Evolutionary conservation across 2,797 vertebrate genomes (phyloP), one percentile per base, ranked within the genome.

Genomic region (Caiman crocodilus): DNA sequence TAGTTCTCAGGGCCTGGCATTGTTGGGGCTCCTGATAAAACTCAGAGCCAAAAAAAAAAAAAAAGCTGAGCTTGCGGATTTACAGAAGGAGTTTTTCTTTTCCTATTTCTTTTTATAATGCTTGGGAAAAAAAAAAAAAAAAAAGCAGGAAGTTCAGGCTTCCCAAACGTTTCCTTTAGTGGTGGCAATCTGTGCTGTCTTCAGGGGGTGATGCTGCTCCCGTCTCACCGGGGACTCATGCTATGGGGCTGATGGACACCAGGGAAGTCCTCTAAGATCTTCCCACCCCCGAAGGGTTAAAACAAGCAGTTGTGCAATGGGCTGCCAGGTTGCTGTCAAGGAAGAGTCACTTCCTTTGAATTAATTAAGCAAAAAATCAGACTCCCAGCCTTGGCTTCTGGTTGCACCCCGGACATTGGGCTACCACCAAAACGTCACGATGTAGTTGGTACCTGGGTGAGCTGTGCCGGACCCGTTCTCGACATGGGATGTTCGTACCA

Each of bases 301-400:
- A 85, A 82, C 69, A 89, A 93, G 69, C 57, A 63, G 56, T 71
- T 95, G 81, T 90, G 94, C 94, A 94, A 56, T 25, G 26, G 94
- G 92, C 87, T 95, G 93, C 83, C 65, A 63, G 55, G 81, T 91
- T 18, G 87, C 95, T 97, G 96, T 5, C 3, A 89, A 87, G 84
- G 82, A 84, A 94, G 94, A 91, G 9, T 4, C 7, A 26, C 79
- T 93, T 95, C 80, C 63, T 94, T 16, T 57, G 76, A 35, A 50
- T 94, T 82, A 86, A 90, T 28, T 84, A 78, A 32, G 14, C 56
- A 61, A 81, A 82, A 92, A 94, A 75, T 26, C 18, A 32, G 85
- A 2, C 25, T 90, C 56, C 59, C 84, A 64, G 15, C 11, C 35
- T 81, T 63, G 71, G 28, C 84, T 81, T 42, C 42, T 28, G 23